Evolutionary conservation across 2,113 vertebrate genomes (phyloP).

Genomic region (Ptychochromis oligacanthus): DNA sequence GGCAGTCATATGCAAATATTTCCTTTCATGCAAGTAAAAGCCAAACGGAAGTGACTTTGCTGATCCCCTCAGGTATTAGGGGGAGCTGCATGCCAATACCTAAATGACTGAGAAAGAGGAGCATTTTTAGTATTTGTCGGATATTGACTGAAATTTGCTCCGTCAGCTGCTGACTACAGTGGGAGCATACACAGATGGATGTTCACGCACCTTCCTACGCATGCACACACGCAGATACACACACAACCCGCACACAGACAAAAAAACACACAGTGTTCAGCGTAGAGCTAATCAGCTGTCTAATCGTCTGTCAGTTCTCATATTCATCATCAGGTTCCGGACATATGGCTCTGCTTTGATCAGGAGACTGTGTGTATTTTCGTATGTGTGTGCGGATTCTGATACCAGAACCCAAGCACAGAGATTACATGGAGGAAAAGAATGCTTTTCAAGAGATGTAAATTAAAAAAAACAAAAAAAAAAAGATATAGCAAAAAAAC

Average conservation of each 20-base stretch:
- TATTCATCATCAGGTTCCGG: constrained; percentile 45
- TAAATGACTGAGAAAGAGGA: not conserved
- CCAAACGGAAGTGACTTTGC: not conserved
- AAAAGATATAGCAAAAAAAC: not conserved
- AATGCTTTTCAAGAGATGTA: not conserved
- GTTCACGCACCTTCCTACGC: constrained; percentile 45
- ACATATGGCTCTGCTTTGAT: constrained; percentile 64
- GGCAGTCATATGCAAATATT: not conserved
- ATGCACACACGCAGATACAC: constrained; percentile 9
- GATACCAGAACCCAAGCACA: not conserved
- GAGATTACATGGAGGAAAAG: not conserved
- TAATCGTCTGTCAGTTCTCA: constrained; percentile 64
- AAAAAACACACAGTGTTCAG: constrained; percentile 35
- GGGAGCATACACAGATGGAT: constrained; percentile 42
- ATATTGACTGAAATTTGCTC: constrained; percentile 35
- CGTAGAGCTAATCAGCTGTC: constrained; percentile 62
- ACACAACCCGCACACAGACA: constrained; percentile 19
- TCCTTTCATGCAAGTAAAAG: not conserved
- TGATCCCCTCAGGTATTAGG: not conserved
- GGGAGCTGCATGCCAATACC: not conserved
- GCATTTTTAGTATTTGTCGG: constrained; percentile 19
- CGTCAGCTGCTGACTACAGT: constrained; percentile 47
- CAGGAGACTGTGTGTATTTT: constrained; percentile 23
- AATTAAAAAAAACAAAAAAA: not conserved
- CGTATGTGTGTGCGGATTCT: constrained; percentile 4